phyloP scores from a whole-genome alignment of 2,797 vertebrate species.

The Ciconia nigra region DNA sequence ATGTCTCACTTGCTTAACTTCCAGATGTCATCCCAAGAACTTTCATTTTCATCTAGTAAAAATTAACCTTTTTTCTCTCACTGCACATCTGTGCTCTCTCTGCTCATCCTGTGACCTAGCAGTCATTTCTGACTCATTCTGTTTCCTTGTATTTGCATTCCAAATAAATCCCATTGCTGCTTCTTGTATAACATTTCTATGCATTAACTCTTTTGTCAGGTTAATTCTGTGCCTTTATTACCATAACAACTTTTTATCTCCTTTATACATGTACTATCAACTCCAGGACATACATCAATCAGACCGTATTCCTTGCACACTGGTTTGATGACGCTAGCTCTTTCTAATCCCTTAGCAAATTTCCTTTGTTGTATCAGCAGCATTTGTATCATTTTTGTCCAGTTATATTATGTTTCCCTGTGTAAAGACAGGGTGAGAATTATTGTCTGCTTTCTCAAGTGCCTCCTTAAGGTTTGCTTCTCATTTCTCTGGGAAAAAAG shows the following conservation, averaged over 20 bases:
- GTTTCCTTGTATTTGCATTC: constrained; percentile 27
- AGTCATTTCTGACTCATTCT: background rate
- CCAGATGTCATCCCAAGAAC: background rate
- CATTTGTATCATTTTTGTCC: background rate
- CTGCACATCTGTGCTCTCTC: background rate
- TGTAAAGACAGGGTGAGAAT: background rate
- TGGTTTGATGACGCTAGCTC: background rate
- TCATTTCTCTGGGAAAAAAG: background rate
- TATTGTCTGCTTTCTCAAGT: background rate
- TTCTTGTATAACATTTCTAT: background rate
- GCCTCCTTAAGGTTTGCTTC: background rate
- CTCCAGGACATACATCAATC: background rate
- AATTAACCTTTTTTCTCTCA: background rate
- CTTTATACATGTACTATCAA: background rate
- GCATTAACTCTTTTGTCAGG: background rate
- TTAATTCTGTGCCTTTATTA: constrained; percentile 11
- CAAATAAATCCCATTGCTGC: background rate
- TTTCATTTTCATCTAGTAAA: background rate
- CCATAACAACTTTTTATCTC: constrained; percentile 2
- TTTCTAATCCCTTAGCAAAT: background rate
- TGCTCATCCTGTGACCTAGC: background rate
- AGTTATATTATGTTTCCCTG: background rate
- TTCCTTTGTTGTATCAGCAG: background rate
- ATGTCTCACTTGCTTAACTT: background rate
- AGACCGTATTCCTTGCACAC: background rate